These are phyloP conservation scores for Gnatocerus cornutus DNA, from an alignment of 2,888 invertebrate genomes.

Conservation along the genomic window DNA sequence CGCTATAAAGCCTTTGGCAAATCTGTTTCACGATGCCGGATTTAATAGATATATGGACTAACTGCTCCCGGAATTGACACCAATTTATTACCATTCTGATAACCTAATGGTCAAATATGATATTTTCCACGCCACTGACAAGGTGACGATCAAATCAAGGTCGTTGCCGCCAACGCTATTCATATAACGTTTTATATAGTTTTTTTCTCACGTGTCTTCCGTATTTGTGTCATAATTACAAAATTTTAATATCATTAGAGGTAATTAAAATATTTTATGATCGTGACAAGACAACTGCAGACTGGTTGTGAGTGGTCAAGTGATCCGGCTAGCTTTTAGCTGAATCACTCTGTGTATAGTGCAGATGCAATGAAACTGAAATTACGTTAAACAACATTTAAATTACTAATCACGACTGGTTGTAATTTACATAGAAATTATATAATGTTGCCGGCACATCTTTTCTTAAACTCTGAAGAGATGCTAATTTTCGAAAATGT, in stretches of 20 bases:
- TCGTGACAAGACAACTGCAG: constrained; percentile 1
- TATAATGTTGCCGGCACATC: too few species aligned
- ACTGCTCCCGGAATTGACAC: constrained; percentile 46
- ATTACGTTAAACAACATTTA: too few species aligned
- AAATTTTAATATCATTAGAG: too few species aligned
- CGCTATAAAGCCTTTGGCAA: constrained; percentile 44
- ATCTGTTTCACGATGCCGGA: constrained; percentile 43
- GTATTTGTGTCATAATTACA: neutral
- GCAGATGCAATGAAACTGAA: neutral
- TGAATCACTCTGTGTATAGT: neutral
- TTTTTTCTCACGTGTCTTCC: too few species aligned
- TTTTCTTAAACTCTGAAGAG: too few species aligned
- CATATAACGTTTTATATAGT: constrained; percentile 11
- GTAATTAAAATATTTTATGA: too few species aligned
- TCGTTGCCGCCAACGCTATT: constrained; percentile 7
- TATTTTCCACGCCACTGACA: constrained; percentile 35
- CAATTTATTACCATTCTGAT: constrained; percentile 32
- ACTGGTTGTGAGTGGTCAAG: neutral
- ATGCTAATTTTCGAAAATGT: too few species aligned
- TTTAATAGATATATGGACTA: constrained; percentile 37
- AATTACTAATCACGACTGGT: too few species aligned
- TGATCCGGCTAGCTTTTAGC: neutral
- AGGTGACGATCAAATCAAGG: constrained; percentile 41
- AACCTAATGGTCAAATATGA: constrained; percentile 22
- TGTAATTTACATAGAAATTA: too few species aligned